Evolutionary conservation across 2,113 vertebrate genomes (phyloP), one percentile per base, ranked within the genome.

Genomic region (Myrmophylax atrothorax): DNA sequence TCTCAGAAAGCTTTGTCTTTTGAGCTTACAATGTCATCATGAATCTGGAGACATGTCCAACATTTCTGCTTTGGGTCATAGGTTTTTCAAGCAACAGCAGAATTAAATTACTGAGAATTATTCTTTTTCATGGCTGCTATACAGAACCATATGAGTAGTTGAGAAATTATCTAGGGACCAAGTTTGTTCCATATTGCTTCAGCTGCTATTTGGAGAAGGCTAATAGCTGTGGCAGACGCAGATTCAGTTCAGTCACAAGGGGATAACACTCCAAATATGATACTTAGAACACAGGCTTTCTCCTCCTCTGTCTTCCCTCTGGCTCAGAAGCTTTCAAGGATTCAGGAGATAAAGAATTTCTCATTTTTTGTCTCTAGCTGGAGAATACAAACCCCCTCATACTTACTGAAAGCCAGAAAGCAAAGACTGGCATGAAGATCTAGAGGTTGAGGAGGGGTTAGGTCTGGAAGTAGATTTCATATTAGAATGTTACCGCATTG

Each of bases 181-280:
- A 89, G 84, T 73, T 79, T 92, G 80, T 92, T 97, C 93, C 91
- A 58, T 91, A 91, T 93, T 94, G 91, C 87, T 96, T 94, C 87
- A 91, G 81, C 81, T 87, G 84, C 93, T 93, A 58, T 96, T 92
- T 94, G 94, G 86, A 92, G 84, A 93, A 89, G 74, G 49, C 77
- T 96, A 92, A 92, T 94, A 84, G 84, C 69, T 91, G 66, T 91
- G 81, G 91, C 93, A 94, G 91, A 96, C 87, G 78, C 67, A 79
- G 69, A 68, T 68, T 87, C 2, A 0, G 56, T 92, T 93, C 80
- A 89, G 89, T 95, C 96, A 76, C 87, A 72, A 82, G 93, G 84
- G 96, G 58, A 96, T 87, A 84, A 26, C 40, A 67, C 56, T 95
- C 80, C 92, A 90, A 75, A 94, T 92, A 88, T 12, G 66, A 81